These are phyloP conservation scores for Agrochola litura DNA, from an alignment of 2,888 invertebrate species.

Conservation along the genomic window DNA sequence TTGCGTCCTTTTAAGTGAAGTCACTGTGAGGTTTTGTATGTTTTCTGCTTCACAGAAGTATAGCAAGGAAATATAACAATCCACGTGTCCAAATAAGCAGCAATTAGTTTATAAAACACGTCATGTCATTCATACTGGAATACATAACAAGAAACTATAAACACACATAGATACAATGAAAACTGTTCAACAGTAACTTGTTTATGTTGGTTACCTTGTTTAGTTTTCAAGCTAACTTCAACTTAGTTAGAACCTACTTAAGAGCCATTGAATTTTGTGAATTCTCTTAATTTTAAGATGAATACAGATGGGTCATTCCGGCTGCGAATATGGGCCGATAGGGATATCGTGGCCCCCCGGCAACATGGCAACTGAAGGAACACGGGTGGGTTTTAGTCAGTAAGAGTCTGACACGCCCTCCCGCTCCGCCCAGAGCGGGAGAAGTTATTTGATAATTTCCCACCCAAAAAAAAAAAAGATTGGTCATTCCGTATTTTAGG, in stretches of 20 bases:
- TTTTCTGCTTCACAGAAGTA: background rate
- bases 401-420: too few relatives aligned
- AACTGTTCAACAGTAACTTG: constrained; percentile 5
- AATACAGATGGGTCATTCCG: background rate
- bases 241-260: background rate
- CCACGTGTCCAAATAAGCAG: constrained; percentile 13
- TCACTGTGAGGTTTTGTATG: background rate
- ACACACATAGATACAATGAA: constrained; percentile 20
- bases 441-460: too few relatives aligned
- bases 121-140: constrained; percentile 22
- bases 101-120: constrained; percentile 51
- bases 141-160: constrained; percentile 41
- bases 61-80: constrained; percentile 9
- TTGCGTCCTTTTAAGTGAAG: too few relatives aligned
- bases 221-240: constrained; percentile 2
- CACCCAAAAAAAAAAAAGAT: too few relatives aligned
- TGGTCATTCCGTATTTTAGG: too few relatives aligned
- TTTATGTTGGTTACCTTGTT: background rate
- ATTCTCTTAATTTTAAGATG: background rate
- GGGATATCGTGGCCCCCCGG: too few relatives aligned
- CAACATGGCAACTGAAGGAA: too few relatives aligned
- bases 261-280: background rate
- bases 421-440: too few relatives aligned
- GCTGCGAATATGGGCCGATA: too few relatives aligned
- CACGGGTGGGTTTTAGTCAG: too few relatives aligned